Evolutionary conservation across 2,797 vertebrate species (phyloP).

Genomic region (Limosa lapponica): DNA sequence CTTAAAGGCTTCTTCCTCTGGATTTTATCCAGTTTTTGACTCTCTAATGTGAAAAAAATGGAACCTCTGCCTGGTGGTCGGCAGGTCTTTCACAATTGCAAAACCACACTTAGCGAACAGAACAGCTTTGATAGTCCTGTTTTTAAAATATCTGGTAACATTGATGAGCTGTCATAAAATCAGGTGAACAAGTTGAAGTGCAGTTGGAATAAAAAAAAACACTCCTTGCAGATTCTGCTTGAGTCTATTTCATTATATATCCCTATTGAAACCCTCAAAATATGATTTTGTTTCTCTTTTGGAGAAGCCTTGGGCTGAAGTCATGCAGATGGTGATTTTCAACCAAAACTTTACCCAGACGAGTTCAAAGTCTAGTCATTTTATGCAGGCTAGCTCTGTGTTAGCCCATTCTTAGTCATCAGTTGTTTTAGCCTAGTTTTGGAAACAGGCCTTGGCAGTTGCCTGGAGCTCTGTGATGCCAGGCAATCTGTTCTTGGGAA

Average conservation of each 20-base stretch:
- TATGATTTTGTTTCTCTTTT: background rate
- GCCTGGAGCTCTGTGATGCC: background rate
- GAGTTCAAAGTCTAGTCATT: background rate
- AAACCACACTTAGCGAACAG: background rate
- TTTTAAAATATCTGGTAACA: background rate
- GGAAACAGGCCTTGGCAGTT: background rate
- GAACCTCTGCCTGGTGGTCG: background rate
- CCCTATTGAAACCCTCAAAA: background rate
- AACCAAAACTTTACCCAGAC: background rate
- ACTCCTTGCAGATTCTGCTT: background rate
- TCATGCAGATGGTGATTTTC: background rate
- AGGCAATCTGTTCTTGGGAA: background rate
- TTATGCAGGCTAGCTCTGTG: background rate
- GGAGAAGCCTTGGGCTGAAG: background rate
- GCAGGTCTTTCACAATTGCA: background rate
- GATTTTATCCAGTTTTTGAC: background rate
- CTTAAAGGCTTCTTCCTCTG: background rate
- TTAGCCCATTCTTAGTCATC: background rate
- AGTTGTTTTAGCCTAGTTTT: background rate
- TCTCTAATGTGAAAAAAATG: background rate
- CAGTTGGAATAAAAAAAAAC: background rate
- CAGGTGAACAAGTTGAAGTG: background rate
- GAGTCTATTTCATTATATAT: background rate
- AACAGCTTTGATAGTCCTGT: background rate
- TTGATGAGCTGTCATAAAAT: background rate